Conservation (phyloP, 2,888 invertebrate genomes). For the Lissonota sp. region DNA sequence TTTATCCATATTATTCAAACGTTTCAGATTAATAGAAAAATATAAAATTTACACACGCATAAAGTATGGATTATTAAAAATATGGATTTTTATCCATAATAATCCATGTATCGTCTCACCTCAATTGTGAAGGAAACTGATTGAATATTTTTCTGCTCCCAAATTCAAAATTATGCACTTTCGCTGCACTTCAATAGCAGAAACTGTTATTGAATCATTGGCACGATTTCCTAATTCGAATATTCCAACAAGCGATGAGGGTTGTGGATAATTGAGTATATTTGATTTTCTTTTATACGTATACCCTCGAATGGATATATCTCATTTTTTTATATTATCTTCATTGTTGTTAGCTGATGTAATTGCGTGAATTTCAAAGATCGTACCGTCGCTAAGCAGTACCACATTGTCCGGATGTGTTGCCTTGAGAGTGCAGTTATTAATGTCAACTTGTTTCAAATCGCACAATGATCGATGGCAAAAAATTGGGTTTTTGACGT, state of each 20-base stretch:
- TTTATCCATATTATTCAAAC: too few species aligned
- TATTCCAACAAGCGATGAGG: not conserved
- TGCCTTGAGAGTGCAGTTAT: not conserved
- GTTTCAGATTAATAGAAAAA: too few species aligned
- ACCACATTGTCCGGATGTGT: not conserved
- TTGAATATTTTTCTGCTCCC: too few species aligned
- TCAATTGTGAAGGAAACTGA: too few species aligned
- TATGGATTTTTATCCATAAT: too few species aligned
- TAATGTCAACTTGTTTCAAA: not conserved
- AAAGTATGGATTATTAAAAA: too few species aligned
- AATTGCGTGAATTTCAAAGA: not conserved
- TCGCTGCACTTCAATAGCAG: too few species aligned
- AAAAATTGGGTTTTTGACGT: not conserved
- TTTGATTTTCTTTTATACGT: not conserved
- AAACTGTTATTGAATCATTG: too few species aligned
- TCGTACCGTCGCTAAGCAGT: not conserved
- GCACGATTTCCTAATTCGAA: not conserved
- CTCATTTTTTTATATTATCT: not conserved
- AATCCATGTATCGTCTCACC: too few species aligned
- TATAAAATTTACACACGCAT: too few species aligned
- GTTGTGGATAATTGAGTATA: not conserved
- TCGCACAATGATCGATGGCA: not conserved
- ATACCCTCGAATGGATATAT: not conserved
- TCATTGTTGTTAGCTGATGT: not conserved
- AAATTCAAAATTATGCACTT: too few species aligned